phyloP scores from a whole-genome alignment of 1,140 invertebrate genomes.

The Anastrepha ludens region DNA sequence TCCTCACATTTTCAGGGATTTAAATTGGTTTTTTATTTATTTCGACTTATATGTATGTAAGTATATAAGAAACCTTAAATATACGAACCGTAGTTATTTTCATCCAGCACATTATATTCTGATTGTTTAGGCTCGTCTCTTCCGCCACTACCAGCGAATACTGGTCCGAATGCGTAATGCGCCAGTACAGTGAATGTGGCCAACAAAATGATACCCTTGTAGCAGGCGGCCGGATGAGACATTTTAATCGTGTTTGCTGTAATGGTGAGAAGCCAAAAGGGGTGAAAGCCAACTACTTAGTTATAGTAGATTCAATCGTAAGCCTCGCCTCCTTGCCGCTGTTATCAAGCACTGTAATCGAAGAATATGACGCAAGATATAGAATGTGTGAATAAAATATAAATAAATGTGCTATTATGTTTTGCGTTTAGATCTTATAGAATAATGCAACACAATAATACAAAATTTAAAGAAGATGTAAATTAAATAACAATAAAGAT shows the following conservation, averaged over 20 bases:
- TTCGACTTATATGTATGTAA: no score
- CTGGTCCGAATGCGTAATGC: constrained; percentile 56
- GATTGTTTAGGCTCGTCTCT: constrained; percentile 57
- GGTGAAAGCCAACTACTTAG: background rate
- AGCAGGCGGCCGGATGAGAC: constrained; percentile 55
- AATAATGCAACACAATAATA: background rate
- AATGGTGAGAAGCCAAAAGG: background rate
- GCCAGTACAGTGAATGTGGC: constrained; percentile 59
- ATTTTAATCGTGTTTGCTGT: constrained; percentile 30
- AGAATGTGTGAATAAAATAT: constrained; percentile 49
- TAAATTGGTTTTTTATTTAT: no score
- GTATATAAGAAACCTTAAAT: background rate
- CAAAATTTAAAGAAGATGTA: background rate
- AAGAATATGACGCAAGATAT: background rate
- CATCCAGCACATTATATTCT: constrained; percentile 57
- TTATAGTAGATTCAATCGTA: background rate
- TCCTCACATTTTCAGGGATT: no score
- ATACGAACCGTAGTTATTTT: constrained; percentile 56
- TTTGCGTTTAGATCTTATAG: background rate
- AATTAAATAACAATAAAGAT: constrained; percentile 36
- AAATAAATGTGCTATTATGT: constrained; percentile 13
- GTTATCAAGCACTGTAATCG: background rate
- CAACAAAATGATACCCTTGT: constrained; percentile 61
- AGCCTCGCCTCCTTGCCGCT: background rate
- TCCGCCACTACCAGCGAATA: constrained; percentile 15